Evolutionary conservation across 2,888 invertebrate species (phyloP).

Genomic region (Zonitis immaculata): DNA sequence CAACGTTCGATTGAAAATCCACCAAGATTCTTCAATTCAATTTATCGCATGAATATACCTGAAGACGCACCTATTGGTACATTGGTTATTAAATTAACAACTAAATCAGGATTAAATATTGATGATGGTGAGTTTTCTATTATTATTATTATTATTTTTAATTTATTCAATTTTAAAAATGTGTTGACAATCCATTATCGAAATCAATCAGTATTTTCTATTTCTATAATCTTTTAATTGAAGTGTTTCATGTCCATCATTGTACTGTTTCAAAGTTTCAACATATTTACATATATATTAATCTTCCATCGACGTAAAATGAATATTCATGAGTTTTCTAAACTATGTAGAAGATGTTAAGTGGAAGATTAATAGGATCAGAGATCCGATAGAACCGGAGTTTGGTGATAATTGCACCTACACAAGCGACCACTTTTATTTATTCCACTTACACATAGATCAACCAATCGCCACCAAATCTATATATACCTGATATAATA

Average conservation of each 20-base stretch:
- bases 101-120: constrained; percentile 63
- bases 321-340: constrained; percentile 26
- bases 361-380: constrained; percentile 19
- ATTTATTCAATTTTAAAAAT: neutral
- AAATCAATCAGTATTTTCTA: neutral
- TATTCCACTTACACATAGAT: constrained; percentile 2
- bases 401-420: constrained; percentile 15
- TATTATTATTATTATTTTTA: no score
- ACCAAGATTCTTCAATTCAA: constrained; percentile 72
- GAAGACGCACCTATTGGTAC: constrained; percentile 73
- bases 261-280: neutral
- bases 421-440: constrained; percentile 8
- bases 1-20: constrained; percentile 74
- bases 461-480: neutral
- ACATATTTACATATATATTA: constrained; percentile 27
- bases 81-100: constrained; percentile 73
- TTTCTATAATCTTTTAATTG: constrained; percentile 1
- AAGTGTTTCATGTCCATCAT: neutral
- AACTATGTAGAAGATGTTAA: constrained; percentile 17
- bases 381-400: constrained; percentile 15
- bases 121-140: constrained; percentile 66
- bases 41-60: constrained; percentile 72
- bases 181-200: neutral
- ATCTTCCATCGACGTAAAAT: constrained; percentile 23
- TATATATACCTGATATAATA: no score